Base-by-base conservation (phyloP, 2,113 vertebrate genomes). In the Oncorhynchus masou region DNA sequence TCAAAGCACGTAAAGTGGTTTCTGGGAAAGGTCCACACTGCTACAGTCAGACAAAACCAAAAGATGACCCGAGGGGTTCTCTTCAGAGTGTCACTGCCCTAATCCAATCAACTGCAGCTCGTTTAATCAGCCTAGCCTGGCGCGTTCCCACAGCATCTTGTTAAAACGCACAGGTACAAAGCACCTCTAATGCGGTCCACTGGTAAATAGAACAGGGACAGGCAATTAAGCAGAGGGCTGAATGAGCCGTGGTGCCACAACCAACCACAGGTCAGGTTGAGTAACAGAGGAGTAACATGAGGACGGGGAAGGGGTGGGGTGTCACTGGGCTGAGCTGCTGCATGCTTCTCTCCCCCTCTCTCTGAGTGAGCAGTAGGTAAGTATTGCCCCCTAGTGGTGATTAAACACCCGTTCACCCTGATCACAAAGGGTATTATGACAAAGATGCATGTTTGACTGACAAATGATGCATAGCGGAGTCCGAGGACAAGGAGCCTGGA, bases 331-430 rank as follows among this genome's bases (percentile, higher is more conserved):
- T 31, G 45, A 13, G 2, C 51, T 3, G 11, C 31, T 74, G 59
- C 57, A 9, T 24, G 29, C 29, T 1, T 11, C 12, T 20, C 20
- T 29, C 29, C 1, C 29, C 0, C 29, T 29, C 29, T 7, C 31
- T 3, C 19, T 34, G 13, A 45, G 39, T 31, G 48, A 31, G 5
- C 12, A 73, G 71, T 59, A 81, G 12, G 77, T 88, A 62, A 81
- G 87, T 49, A 87, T 86, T 92, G 91, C 91, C 93, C 89, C 90
- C 93, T 92, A 82, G 85, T 88, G 92, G 83, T n/a, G 11, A 29
- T 11, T 49, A n/a, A 39, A 24, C 0, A 25, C 70, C 39, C 67
- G n/a, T 62, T 62, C 59, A 22, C 20, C 16, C 59, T 22, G 59
- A n/a, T 62, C 20, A n/a, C 51, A 54, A 19, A 16, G 15, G 59